These are phyloP conservation scores for Pachliopta kotzebuea DNA, from an alignment of 2,888 invertebrate genomes.

Conservation along the genomic window DNA sequence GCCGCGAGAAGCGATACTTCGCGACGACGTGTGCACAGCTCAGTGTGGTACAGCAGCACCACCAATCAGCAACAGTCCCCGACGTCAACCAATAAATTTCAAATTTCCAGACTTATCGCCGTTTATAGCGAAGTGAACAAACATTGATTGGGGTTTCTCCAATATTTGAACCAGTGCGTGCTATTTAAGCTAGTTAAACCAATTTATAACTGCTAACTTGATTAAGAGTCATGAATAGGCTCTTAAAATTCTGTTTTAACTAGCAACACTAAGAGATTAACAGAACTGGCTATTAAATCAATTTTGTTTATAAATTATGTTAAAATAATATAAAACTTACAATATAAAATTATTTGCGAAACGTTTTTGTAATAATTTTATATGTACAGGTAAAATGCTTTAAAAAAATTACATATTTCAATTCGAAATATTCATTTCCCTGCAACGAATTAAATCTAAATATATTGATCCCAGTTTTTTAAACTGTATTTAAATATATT, in stretches of 20 bases:
- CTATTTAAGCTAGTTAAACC: conserved; percentile 31
- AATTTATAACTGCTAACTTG: conserved; percentile 18
- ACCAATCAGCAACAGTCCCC: conserved; percentile 45
- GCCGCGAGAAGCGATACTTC: conserved; percentile 88
- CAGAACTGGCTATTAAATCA: neutral
- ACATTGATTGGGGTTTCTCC: neutral
- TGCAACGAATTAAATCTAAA: neutral
- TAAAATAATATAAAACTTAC: neutral
- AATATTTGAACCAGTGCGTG: conserved; percentile 18
- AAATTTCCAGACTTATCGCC: conserved; percentile 89
- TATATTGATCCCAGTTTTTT: neutral
- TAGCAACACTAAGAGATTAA: conserved; percentile 1
- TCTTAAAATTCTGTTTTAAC: conserved; percentile 3
- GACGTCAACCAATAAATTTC: conserved; percentile 80
- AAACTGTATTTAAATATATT: conserved; percentile 18
- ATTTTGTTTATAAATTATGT: neutral
- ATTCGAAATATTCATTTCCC: neutral
- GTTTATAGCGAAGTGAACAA: conserved; percentile 80
- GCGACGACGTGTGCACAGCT: conserved; percentile 94
- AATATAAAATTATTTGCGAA: neutral
- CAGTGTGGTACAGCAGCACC: conserved; percentile 89
- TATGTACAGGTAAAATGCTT: conserved; percentile 1
- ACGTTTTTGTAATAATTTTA: neutral
- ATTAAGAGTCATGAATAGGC: conserved; percentile 9
- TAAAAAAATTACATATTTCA: neutral